A percentile compares a stretch with the other conserved stretches of the same genome.
These are phyloP conservation scores for Chelon auratus DNA, from an alignment of 2,797 vertebrate species.

Conservation along the genomic window DNA sequence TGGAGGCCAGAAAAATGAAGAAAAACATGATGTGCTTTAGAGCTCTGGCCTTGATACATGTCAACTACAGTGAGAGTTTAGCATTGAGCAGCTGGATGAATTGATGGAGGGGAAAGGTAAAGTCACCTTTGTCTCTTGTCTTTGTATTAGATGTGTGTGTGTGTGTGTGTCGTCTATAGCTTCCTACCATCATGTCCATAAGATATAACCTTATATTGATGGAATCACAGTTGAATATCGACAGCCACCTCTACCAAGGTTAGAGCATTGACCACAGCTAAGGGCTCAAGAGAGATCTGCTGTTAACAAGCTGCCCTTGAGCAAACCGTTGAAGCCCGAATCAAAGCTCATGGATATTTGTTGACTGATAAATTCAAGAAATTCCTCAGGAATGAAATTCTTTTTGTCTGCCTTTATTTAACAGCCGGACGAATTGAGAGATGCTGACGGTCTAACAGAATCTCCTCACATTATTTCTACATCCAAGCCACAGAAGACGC, in stretches of 20 bases:
- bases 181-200: conserved; percentile 16
- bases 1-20: background rate
- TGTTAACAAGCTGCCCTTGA: background rate
- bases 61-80: background rate
- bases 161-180: background rate
- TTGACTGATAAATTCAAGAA: background rate
- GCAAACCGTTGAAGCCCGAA: conserved; percentile 20
- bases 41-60: too few species aligned
- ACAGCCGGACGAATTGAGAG: conserved; percentile 29
- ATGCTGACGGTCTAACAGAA: conserved; percentile 38
- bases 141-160: conserved; percentile 11
- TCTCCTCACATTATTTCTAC: conserved; percentile 7
- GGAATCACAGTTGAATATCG: conserved; percentile 32
- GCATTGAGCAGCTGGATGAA: conserved; percentile 17
- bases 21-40: background rate
- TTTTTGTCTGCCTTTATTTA: conserved; percentile 28
- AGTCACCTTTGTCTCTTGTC: conserved; percentile 27
- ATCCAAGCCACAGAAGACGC: conserved; percentile 11
- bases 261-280: conserved; percentile 8
- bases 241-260: conserved; percentile 32
- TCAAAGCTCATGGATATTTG: too few species aligned
- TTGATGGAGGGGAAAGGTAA: conserved; percentile 23
- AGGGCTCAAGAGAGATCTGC: conserved; percentile 35
- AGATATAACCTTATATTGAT: conserved; percentile 33
- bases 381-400: background rate